Base-by-base conservation (phyloP, 2,888 invertebrate species). In the Druceiella hillmani region DNA sequence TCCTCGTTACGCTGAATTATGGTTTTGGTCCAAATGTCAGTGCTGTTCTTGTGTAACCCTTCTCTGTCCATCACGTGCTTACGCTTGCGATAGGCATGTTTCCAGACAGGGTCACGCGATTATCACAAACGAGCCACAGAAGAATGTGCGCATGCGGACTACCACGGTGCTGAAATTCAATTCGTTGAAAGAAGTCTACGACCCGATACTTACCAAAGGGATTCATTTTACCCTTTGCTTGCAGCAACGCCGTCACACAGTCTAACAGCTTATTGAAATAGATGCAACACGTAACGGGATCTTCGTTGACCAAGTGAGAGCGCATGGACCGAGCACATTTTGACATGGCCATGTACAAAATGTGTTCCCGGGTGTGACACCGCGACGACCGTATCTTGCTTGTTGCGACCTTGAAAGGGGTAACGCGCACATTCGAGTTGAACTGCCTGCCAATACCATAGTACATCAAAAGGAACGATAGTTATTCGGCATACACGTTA, bases 21-120 rank as follows among this genome's bases (percentile, higher is more conserved):
- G 41, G 53, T 49, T 33, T 52, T 47, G 31, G 50, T 55, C 55
- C 58, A 58, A 24, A 58, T 45, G 28, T 59, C 47, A n/a, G n/a
- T n/a, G n/a, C 40, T 41, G 33, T 51, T 43, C 16, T 43, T 49
- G 14, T 43, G 46, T 9, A 53, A 4, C 25, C 35, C 43, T 9
- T 29, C 36, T 25, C 50, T 33, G 47, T 54, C 45, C 36, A 50
- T 45, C 33, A 28, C 9, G 11, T 49, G 48, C 47, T 55, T 58
- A 17, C 43, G 41, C 4, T 51, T 46, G 17, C 51, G 27, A 20
- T 10, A 35, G 42, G 43, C 36, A 48, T 24, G 27, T 33, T n/a
- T n/a, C n/a, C n/a, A n/a, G 11, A 10, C 4, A 26, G 12, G 5
- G 26, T 5, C 10, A 11, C 26, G 4, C 12, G 10, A 26, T 50